phyloP scores from a whole-genome alignment of 2,797 vertebrate species.

The Mormyrops attenuatus region DNA sequence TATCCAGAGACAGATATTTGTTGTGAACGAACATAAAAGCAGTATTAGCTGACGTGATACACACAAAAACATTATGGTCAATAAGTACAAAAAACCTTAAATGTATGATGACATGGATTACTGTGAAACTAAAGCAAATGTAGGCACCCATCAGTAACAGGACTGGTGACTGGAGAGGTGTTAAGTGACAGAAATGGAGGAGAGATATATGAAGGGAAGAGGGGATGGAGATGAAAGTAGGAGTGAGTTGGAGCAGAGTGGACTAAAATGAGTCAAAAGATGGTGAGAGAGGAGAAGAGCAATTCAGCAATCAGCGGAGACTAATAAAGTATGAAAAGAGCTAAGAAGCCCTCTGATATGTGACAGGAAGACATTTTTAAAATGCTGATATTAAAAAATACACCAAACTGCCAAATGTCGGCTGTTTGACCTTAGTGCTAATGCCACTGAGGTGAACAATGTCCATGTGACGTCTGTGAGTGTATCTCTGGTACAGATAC shows the following conservation, averaged over 20 bases:
- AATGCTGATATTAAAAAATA: neutral
- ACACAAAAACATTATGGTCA: neutral
- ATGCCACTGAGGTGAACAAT: neutral
- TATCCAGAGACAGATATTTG: neutral
- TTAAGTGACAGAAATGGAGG: neutral
- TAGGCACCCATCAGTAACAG: neutral
- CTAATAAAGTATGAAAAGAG: neutral
- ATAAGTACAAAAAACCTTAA: neutral
- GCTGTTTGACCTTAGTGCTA: neutral
- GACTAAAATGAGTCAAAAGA: neutral
- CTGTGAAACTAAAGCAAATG: neutral
- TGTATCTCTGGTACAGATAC: neutral
- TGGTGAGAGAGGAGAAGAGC: neutral
- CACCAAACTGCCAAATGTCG: neutral
- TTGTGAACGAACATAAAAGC: neutral
- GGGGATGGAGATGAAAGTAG: neutral
- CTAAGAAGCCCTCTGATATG: neutral
- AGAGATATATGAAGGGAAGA: neutral
- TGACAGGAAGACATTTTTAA: neutral
- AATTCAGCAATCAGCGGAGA: neutral
- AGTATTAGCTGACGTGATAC: neutral
- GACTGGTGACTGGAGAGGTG: neutral
- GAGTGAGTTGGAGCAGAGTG: neutral
- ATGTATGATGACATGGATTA: neutral
- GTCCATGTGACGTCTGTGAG: neutral